These are phyloP conservation scores for Manis javanica DNA, from an alignment of 2,797 vertebrate species.

Conservation along the genomic window DNA sequence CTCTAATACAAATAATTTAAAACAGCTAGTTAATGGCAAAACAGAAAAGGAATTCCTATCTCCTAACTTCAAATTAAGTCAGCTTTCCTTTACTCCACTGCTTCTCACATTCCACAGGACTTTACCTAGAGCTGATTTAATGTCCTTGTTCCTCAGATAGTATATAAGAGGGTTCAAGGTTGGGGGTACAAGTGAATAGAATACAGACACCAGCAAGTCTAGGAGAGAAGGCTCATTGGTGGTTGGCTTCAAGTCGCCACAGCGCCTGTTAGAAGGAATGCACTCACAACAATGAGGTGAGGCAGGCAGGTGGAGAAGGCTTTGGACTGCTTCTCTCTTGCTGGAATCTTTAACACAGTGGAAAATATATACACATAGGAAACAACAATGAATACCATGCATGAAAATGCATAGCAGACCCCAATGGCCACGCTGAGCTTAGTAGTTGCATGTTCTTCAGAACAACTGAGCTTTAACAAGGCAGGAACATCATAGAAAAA, in stretches of 20 bases:
- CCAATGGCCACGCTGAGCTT: not conserved
- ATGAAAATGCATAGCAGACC: not conserved
- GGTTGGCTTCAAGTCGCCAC: slow-evolving; percentile 49
- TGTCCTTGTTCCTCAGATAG: slow-evolving; percentile 59
- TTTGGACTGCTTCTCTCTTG: not conserved
- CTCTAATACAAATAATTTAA: not conserved
- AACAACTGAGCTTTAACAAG: slow-evolving; percentile 57
- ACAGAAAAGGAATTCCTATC: not conserved
- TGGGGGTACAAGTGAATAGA: slow-evolving; percentile 52
- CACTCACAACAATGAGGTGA: slow-evolving; percentile 54
- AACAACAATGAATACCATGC: slow-evolving; percentile 22
- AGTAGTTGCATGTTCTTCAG: not conserved
- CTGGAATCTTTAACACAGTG: not conserved
- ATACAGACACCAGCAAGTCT: not conserved
- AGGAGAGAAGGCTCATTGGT: not conserved
- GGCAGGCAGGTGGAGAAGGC: slow-evolving; percentile 60
- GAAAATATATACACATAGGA: slow-evolving; percentile 60
- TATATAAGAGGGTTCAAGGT: slow-evolving; percentile 62
- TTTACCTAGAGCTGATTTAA: not conserved
- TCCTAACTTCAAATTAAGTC: not conserved
- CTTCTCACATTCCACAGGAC: not conserved
- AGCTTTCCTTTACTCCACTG: not conserved
- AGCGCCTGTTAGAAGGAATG: slow-evolving; percentile 38
- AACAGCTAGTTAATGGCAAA: not conserved
- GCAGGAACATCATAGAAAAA: slow-evolving; percentile 67